Evolutionary conservation across 1,140 invertebrate species (phyloP).

Genomic region (Platyura marginata): DNA sequence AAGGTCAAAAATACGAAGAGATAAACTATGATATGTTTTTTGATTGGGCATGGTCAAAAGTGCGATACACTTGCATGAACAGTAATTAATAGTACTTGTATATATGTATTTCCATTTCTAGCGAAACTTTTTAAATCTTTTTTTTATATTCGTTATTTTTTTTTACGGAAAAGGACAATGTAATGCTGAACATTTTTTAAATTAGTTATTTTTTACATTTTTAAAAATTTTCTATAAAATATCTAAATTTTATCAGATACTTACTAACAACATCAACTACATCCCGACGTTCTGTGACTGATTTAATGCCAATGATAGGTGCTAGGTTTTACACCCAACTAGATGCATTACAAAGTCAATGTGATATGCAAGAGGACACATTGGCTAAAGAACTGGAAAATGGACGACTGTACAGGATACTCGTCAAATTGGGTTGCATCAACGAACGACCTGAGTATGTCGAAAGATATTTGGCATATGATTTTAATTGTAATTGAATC

Average conservation of each 20-base stretch:
- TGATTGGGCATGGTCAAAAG: too few relatives aligned
- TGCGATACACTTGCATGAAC: too few relatives aligned
- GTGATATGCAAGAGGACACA: conserved; percentile 80
- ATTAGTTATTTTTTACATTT: too few relatives aligned
- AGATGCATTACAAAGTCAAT: conserved; percentile 69
- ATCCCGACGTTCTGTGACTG: conserved; percentile 64
- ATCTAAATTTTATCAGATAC: conserved; percentile 35
- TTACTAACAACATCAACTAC: conserved; percentile 45
- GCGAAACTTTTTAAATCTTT: too few relatives aligned
- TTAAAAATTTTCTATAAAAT: conserved; percentile 1
- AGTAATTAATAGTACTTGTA: too few relatives aligned
- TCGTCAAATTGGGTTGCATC: conserved; percentile 79
- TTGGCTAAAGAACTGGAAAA: conserved; percentile 89
- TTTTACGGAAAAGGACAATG: too few relatives aligned
- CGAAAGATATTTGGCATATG: not conserved
- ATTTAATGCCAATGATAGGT: conserved; percentile 98
- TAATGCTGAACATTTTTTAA: too few relatives aligned
- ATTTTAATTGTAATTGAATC: not conserved
- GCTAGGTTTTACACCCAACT: conserved; percentile 91
- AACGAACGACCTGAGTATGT: conserved; percentile 86
- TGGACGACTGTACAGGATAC: conserved; percentile 72
- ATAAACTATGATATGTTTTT: too few relatives aligned
- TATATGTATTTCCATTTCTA: too few relatives aligned
- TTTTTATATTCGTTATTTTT: too few relatives aligned
- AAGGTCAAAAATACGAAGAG: too few relatives aligned